phyloP scores from a whole-genome alignment of 2,797 vertebrate genomes.

The Spinibarbus caldwelli region DNA sequence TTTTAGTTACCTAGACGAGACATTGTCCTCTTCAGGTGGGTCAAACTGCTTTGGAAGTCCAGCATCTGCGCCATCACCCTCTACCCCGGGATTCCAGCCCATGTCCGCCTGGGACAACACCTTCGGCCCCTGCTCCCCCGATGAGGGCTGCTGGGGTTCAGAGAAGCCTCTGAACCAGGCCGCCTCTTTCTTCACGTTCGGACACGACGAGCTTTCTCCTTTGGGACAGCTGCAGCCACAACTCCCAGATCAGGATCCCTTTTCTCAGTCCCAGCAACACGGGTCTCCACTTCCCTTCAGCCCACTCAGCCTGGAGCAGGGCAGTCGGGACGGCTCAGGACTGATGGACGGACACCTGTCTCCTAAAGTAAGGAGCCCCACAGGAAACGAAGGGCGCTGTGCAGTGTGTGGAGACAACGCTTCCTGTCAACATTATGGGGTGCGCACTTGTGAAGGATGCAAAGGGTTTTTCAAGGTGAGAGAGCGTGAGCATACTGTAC shows the following conservation, averaged over 20 bases:
- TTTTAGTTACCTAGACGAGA: constrained; percentile 84
- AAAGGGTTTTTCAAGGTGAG: constrained; percentile 91
- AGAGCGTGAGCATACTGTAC: background rate
- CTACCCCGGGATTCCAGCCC: constrained; percentile 87
- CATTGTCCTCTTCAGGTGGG: constrained; percentile 85
- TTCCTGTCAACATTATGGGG: constrained; percentile 96
- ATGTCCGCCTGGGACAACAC: constrained; percentile 85
- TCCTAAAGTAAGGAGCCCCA: constrained; percentile 77
- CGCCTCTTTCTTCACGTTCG: constrained; percentile 84
- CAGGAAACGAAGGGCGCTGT: constrained; percentile 86
- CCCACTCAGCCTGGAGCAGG: constrained; percentile 77
- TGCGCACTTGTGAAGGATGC: constrained; percentile 93
- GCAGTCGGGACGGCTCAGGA: constrained; percentile 75
- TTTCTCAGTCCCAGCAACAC: constrained; percentile 64
- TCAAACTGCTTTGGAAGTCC: constrained; percentile 93
- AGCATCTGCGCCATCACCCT: constrained; percentile 84
- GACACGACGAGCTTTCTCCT: constrained; percentile 69
- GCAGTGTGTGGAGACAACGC: constrained; percentile 96
- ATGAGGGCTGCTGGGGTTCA: constrained; percentile 82
- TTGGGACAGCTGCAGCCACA: constrained; percentile 63
- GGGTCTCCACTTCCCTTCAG: constrained; percentile 70
- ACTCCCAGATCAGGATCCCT: constrained; percentile 71
- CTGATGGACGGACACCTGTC: constrained; percentile 77
- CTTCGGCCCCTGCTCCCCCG: constrained; percentile 85
- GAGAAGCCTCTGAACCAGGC: constrained; percentile 82